Evolutionary conservation across 2,888 invertebrate species (phyloP).

Genomic region (Tetragnatha montana): DNA sequence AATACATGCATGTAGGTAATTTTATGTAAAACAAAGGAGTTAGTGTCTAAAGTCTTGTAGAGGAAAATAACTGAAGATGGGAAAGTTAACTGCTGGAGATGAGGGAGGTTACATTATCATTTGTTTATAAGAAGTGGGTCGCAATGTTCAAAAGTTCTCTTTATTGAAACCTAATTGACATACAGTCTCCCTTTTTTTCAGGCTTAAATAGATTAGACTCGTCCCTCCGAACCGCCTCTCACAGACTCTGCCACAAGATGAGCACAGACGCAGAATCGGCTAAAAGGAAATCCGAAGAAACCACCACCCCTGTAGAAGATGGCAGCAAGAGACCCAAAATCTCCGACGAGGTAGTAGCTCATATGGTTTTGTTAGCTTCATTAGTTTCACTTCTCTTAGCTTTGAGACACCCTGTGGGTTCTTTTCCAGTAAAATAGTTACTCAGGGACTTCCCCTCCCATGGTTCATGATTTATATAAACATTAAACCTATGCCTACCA

Average conservation of each 20-base stretch:
- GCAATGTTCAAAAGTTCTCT: too few species aligned
- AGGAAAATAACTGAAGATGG: too few species aligned
- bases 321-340: slow-evolving; percentile 30
- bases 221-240: background rate
- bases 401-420: background rate
- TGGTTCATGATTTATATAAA: background rate
- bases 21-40: too few species aligned
- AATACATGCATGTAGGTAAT: too few species aligned
- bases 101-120: too few species aligned
- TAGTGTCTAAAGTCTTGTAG: too few species aligned
- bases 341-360: slow-evolving; percentile 16
- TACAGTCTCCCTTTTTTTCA: background rate
- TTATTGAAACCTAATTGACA: too few species aligned
- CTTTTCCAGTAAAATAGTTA: background rate
- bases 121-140: too few species aligned
- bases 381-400: background rate
- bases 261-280: slow-evolving; percentile 14
- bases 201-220: background rate
- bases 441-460: background rate
- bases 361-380: background rate
- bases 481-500: background rate
- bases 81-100: too few species aligned
- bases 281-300: slow-evolving; percentile 42
- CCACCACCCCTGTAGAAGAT: background rate
- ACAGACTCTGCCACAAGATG: background rate